Percentiles rank a stretch among this genome's conserved stretches.
These are phyloP conservation scores for Ostrea edulis DNA, from an alignment of 1,140 invertebrate genomes.

Conservation along the genomic window DNA sequence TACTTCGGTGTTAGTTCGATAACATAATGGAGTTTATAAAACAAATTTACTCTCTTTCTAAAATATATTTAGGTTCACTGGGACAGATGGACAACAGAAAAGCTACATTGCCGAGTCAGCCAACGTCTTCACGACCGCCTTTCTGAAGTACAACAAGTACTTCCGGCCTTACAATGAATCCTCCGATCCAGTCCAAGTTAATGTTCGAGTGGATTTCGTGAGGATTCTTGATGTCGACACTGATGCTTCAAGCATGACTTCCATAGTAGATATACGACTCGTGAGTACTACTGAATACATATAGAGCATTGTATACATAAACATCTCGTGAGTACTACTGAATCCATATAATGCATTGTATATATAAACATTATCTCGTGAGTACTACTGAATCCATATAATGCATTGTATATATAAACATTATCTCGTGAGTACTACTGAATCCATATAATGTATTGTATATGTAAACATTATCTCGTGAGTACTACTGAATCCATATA, in stretches of 20 bases:
- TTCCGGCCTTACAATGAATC: slow-evolving; percentile 12
- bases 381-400: neutral
- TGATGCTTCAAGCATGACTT: neutral
- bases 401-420: no score
- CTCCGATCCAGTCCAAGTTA: neutral
- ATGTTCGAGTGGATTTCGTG: neutral
- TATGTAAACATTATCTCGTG: neutral
- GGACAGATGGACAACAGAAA: neutral
- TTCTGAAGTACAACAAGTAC: slow-evolving; percentile 16
- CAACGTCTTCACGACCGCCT: slow-evolving; percentile 14
- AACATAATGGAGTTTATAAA: no score
- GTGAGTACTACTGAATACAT: neutral
- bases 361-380: neutral
- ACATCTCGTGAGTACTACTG: neutral
- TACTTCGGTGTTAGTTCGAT: no score
- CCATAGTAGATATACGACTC: neutral
- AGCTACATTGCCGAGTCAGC: neutral
- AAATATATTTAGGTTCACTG: neutral
- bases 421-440: neutral
- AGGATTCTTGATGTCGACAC: neutral
- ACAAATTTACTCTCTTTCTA: neutral
- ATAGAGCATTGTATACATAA: no score
- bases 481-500: neutral
- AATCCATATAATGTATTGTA: no score
- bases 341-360: no score